These are phyloP conservation scores for Falcaria lacertinaria DNA, from an alignment of 2,888 invertebrate species.

Conservation along the genomic window DNA sequence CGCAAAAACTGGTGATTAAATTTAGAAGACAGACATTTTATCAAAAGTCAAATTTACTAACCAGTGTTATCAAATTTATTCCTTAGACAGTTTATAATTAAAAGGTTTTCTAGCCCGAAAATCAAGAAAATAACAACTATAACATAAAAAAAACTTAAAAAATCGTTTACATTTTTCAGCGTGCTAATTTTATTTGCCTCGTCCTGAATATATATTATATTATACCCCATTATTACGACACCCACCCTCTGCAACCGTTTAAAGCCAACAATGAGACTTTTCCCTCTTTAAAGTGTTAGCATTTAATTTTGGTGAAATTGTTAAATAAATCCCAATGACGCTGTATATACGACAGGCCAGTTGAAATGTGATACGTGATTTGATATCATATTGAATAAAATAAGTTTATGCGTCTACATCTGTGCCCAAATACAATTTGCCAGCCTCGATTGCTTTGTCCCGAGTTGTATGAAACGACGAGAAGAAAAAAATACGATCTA, in stretches of 20 bases:
- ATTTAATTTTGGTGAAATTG: constrained; percentile 47
- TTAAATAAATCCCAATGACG: constrained; percentile 40
- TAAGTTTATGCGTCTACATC: background rate
- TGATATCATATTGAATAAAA: background rate
- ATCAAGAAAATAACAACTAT: no score
- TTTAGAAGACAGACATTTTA: no score
- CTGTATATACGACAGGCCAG: no score
- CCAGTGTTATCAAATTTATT: no score
- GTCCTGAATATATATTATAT: constrained; percentile 76
- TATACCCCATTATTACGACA: constrained; percentile 73
- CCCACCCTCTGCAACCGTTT: constrained; percentile 61
- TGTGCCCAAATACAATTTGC: background rate
- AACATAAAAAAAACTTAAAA: constrained; percentile 67
- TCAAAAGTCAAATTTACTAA: no score
- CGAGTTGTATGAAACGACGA: background rate
- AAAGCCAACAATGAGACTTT: constrained; percentile 68
- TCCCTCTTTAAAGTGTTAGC: constrained; percentile 67
- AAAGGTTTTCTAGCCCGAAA: no score
- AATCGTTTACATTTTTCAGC: constrained; percentile 77
- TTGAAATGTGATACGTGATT: no score
- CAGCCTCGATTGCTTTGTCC: background rate
- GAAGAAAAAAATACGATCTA: background rate
- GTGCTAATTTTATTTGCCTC: constrained; percentile 80
- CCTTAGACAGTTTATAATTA: no score
- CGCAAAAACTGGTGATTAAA: no score